Evolutionary conservation across 1,140 invertebrate species (phyloP).

Genomic region (Propsilocerus akamusi): DNA sequence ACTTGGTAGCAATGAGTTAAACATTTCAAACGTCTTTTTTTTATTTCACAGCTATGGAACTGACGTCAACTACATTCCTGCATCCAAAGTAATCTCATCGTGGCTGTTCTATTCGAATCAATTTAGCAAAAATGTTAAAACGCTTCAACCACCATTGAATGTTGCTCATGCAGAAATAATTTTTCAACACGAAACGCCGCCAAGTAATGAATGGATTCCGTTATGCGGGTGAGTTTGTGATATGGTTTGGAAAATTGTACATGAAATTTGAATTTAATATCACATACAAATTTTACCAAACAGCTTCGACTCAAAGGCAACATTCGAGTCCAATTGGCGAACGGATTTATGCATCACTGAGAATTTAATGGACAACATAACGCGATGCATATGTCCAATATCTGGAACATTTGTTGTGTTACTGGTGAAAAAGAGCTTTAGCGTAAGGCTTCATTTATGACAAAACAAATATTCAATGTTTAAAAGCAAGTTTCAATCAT

Average conservation of each 20-base stretch:
- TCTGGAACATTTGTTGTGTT: conserved; percentile 38
- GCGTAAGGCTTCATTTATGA: conserved; percentile 24
- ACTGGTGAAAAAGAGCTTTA: conserved; percentile 29
- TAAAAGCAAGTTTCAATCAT: neutral
- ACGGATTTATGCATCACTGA: conserved; percentile 30
- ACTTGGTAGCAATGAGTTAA: too few relatives aligned
- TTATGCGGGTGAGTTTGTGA: conserved; percentile 16
- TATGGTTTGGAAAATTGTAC: neutral
- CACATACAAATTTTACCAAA: neutral
- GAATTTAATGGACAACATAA: conserved; percentile 26
- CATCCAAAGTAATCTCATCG: conserved; percentile 36
- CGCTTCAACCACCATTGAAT: conserved; percentile 20
- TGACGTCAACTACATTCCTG: conserved; percentile 43
- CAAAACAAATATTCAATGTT: neutral
- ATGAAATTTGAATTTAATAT: neutral
- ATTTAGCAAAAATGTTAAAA: conserved; percentile 18
- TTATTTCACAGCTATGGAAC: conserved; percentile 32
- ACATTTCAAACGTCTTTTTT: conserved; percentile 9
- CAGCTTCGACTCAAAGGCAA: conserved; percentile 22
- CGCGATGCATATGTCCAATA: conserved; percentile 34
- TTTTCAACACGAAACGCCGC: conserved; percentile 22
- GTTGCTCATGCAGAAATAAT: conserved; percentile 24
- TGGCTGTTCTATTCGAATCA: conserved; percentile 24
- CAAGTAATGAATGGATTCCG: conserved; percentile 21
- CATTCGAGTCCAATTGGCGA: conserved; percentile 25